Percentiles rank a stretch among this genome's conserved stretches.
These are phyloP conservation scores for Wiebesia pumilae DNA, from an alignment of 1,140 invertebrate species.

Conservation along the genomic window DNA sequence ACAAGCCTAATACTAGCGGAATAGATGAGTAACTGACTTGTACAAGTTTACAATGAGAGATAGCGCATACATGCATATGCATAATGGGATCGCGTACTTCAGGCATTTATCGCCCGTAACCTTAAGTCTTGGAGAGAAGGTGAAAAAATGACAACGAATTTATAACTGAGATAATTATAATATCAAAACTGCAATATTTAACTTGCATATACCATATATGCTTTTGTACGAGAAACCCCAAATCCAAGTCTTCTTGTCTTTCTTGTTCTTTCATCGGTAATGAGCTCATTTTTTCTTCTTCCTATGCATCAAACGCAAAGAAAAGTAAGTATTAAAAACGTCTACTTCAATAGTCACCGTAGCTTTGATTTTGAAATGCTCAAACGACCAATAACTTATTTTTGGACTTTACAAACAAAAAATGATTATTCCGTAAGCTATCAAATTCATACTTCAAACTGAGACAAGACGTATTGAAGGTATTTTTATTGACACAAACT, in stretches of 20 bases:
- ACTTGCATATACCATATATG: background rate
- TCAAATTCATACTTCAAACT: no score
- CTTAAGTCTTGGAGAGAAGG: slow-evolving; percentile 52
- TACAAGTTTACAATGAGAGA: background rate
- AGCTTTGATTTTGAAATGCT: background rate
- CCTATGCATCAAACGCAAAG: no score
- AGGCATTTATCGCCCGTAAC: slow-evolving; percentile 64
- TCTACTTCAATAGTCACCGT: background rate
- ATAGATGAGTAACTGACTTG: background rate
- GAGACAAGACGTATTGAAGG: no score
- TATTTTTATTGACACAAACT: no score
- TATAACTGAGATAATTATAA: slow-evolving; percentile 68
- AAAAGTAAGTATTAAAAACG: background rate
- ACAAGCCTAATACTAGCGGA: slow-evolving; percentile 18
- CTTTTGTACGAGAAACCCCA: slow-evolving; percentile 1
- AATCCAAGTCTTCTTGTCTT: background rate
- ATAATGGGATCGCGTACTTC: slow-evolving; percentile 63
- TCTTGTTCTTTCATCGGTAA: no score
- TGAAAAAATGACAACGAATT: slow-evolving; percentile 65
- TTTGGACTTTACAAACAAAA: no score
- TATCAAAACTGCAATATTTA: slow-evolving; percentile 56
- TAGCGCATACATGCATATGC: background rate
- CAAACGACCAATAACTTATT: background rate
- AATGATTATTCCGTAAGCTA: no score
- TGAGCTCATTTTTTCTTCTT: no score